A percentile compares a stretch with the other conserved stretches of the same genome.
Conservation (phyloP, 2,888 invertebrate species). For the Sphaeridia pumilis region DNA sequence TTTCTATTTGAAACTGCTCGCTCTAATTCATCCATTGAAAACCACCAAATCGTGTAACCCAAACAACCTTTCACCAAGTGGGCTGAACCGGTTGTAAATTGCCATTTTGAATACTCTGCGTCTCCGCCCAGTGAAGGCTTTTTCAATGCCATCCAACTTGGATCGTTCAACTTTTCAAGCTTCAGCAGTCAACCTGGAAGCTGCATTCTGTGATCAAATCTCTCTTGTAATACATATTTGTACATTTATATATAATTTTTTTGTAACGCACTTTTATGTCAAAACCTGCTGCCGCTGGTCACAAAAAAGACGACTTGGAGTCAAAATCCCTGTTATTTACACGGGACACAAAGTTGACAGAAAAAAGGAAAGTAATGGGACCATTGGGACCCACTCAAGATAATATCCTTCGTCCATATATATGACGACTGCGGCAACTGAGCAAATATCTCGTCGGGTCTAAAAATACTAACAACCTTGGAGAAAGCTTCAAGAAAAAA, state of each 20-base stretch:
- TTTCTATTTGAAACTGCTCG: too few species aligned
- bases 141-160: too few species aligned
- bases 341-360: constrained; percentile 1
- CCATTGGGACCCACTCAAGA: background rate
- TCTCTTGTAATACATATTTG: background rate
- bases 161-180: too few species aligned
- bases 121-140: background rate
- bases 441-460: too few species aligned
- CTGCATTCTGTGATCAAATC: too few species aligned
- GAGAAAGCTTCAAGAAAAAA: too few species aligned
- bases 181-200: too few species aligned
- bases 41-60: too few species aligned
- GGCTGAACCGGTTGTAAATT: background rate
- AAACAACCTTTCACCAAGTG: too few species aligned
- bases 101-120: background rate
- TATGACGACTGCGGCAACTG: too few species aligned
- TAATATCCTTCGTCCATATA: background rate
- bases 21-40: too few species aligned
- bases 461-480: too few species aligned
- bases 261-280: background rate
- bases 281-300: background rate
- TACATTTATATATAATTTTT: background rate
- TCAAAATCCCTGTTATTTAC: background rate
- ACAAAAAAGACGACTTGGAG: background rate
- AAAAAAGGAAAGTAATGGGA: constrained; percentile 1